Base-by-base conservation (phyloP, 2,113 vertebrate species). In the Lutjanus erythropterus region DNA sequence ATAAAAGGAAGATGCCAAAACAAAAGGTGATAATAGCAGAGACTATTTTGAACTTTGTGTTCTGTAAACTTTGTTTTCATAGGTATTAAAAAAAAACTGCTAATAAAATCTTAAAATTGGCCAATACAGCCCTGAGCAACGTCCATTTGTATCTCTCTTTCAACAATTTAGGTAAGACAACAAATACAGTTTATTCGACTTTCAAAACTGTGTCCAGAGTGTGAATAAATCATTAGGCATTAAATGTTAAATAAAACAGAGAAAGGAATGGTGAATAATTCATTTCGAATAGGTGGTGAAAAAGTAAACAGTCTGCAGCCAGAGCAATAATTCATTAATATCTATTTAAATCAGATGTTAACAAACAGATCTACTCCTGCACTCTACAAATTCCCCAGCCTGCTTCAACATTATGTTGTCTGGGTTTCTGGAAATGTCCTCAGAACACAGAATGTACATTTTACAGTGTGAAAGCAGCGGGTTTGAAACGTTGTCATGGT, bases 231-330 rank as follows among this genome's bases (percentile, higher is more conserved):
- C 72, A 93, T 89, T 61, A 37, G 79, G 71, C 86, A 93, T 95
- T 93, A 92, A 94, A 92, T 92, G 86, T 93, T 94, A 89, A 94
- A 91, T 90, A 87, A 89, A 91, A 89, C 84, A 79, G 85, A 90
- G 85, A 91, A 84, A 89, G 78, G 65, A 59, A 47, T 23, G 31
- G 78, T 94, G 81, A 94, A 94, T 93, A 86, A 92, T 93, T 90
- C 19, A 93, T 91, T 76, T 65, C 2, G 58, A 86, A 92, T 88
- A 92, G 90, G 90, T 92, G 88, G 79, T 85, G 78, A 89, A 86
- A 92, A 91, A 90, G 87, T 91, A 94, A 93, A 92, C 90, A 93
- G 83, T 78, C 71, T 80, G 74, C 71, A 89, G 80, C 83, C 70
- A 78, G 68, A 37, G 55, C 76, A 88, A 88, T 35, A 78, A 81